A percentile compares a stretch with the other conserved stretches of the same genome.
phyloP scores from a whole-genome alignment of 2,113 vertebrate species.

The Collichthys lucidus region DNA sequence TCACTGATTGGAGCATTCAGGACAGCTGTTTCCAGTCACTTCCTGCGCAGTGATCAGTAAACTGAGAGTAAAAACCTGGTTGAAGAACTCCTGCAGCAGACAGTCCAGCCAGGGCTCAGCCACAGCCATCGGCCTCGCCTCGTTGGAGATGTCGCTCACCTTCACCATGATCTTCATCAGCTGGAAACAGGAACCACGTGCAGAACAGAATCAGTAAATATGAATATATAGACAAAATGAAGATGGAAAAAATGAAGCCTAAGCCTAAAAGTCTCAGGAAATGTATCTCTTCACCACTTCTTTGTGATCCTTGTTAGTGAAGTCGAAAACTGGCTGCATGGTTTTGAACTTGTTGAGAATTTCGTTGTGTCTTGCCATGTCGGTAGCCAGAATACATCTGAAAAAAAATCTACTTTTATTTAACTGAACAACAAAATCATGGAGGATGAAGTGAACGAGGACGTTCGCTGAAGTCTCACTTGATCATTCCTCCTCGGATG shows the following conservation, averaged over 20 bases:
- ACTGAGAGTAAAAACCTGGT: constrained; percentile 75
- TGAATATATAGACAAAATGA: too few relatives aligned
- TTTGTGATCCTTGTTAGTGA: constrained; percentile 82
- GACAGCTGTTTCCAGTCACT: neutral
- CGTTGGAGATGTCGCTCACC: constrained; percentile 86
- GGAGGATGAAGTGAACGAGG: too few relatives aligned
- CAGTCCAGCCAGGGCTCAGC: constrained; percentile 86
- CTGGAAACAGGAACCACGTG: constrained; percentile 31
- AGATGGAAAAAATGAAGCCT: too few relatives aligned
- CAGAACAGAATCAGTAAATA: neutral
- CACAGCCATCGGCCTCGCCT: constrained; percentile 82
- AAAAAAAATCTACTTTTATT: neutral
- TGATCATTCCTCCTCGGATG: constrained; percentile 73
- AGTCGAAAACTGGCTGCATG: constrained; percentile 79
- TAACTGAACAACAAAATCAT: neutral
- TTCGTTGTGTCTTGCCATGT: constrained; percentile 84
- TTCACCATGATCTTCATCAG: constrained; percentile 86
- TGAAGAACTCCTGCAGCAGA: constrained; percentile 86
- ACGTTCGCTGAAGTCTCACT: constrained; percentile 6
- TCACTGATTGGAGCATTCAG: too few relatives aligned
- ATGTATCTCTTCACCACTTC: constrained; percentile 76
- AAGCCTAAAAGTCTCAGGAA: neutral
- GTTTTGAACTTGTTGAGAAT: constrained; percentile 83
- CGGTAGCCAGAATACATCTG: constrained; percentile 81
- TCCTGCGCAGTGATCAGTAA: neutral